These are phyloP conservation scores for Caenorhabditis elegans DNA, from an alignment of 1,140 invertebrate species.

Conservation along the genomic window WBcel235 BX284606.5:641001-641500, in stretches of 20 bases:
- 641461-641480: too few relatives aligned
- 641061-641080: too few relatives aligned
- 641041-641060: too few relatives aligned
- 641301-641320: not conserved
- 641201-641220: not conserved
- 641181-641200: not conserved
- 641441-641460: too few relatives aligned
- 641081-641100: too few relatives aligned
- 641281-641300: not conserved
- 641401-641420: too few relatives aligned
- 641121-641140: too few relatives aligned
- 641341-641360: not conserved
- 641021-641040: not conserved
- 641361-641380: not conserved
- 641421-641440: too few relatives aligned
- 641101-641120: too few relatives aligned
- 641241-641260: not conserved
- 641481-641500: too few relatives aligned
- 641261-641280: not conserved
- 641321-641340: not conserved
- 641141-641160: not conserved
- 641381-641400: too few relatives aligned
- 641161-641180: not conserved
- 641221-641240: not conserved
- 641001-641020: not conserved